Base-by-base conservation (phyloP, 2,113 vertebrate genomes). In the Colistium nudipinnis region DNA sequence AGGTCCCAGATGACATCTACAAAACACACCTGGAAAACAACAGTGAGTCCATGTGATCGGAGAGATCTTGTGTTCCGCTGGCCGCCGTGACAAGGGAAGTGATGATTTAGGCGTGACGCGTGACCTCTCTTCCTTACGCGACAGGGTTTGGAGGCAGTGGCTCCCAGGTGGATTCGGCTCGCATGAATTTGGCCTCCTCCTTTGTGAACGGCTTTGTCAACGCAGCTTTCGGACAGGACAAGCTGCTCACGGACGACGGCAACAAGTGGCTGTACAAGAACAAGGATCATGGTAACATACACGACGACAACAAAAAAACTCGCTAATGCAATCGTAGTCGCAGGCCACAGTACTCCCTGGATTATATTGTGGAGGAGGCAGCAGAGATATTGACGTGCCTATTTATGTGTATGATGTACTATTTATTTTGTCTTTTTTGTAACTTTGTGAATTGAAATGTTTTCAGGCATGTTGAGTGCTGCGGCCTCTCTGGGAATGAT, bases 201-300 rank as follows among this genome's bases (percentile, higher is more conserved):
- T 99, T 99, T 3, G 98, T 99, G 43, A 99, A 99, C 0, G 98
- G 98, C 69, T 99, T 99, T 31, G 97, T 99, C 60, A 99, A 99
- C 0, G 98, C 98, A 1, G 98, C 97, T 0, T 99, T 99, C 1
- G 98, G 98, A 24, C 98, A 98, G 76, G 98, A 99, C 88, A 99
- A 98, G 84, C 93, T 99, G 60, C 94, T 99, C 76, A 99, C 98
- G 0, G 98, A 99, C 1, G 98, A 99, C 13, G 98, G 98, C 78
- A 99, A 99, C 90, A 99, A 99, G 74, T 99, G 98, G 98, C 89
- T 99, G 17, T 99, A 99, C 81, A 99, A 99, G 88, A 99, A 99
- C 91, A 99, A 99, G 76, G 98, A 99, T 83, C 98, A 99, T 0
- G 98, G 97, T 99, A 81, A 56, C n/a, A n/a, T n/a, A n/a, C n/a